Evolutionary conservation across 1,140 invertebrate species (phyloP), one percentile per base, ranked within the genome.

Genomic region (Dendrolimus kikuchii): DNA sequence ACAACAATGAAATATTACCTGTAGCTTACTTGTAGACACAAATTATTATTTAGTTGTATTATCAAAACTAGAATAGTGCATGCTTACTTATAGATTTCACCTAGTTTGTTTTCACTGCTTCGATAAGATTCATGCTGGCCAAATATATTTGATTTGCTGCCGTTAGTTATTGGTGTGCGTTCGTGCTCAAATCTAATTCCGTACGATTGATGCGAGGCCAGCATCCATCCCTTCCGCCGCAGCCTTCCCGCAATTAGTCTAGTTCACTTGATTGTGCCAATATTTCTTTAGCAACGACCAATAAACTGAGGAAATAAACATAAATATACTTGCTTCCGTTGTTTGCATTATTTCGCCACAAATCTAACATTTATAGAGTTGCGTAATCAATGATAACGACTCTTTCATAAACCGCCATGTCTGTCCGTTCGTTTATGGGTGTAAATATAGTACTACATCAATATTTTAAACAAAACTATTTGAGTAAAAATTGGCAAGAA

Each of bases 201-300:
- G 38, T 4, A 46, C 49, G 59, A 61, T 61, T 40, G 62, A 61
- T 59, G 59, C 45, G 53, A 39, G 39, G 8, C 46, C 9, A 37
- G 38, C 38, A 40, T 36, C 7, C 8, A 46, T 42, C 37, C 23
- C n/a, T 36, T 36, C 39, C 40, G n/a, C 51, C 42, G 40, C 46
- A 23, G 23, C 38, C 39, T 8, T 8, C 45, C 49, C 47, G 39
- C 53, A 61, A 61, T 61, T 64, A 61, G 53, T 60, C 46, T 40
- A 52, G 51, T 52, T 10, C 47, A 23, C 47, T 39, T 59, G 57
- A 64, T 64, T 57, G 49, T 52, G 41, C 42, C 49, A 56, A 64
- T 59, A 63, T 59, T 63, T 59, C 62, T 57, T 43, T 46, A 41
- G 23, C 45, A 51, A 44, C 45, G 49, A 55, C 52, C 55, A 54